A percentile compares a stretch with the other conserved stretches of the same genome.
These are phyloP conservation scores for Chrysotoxum bicinctum DNA, from an alignment of 2,888 invertebrate species.

Conservation along the genomic window DNA sequence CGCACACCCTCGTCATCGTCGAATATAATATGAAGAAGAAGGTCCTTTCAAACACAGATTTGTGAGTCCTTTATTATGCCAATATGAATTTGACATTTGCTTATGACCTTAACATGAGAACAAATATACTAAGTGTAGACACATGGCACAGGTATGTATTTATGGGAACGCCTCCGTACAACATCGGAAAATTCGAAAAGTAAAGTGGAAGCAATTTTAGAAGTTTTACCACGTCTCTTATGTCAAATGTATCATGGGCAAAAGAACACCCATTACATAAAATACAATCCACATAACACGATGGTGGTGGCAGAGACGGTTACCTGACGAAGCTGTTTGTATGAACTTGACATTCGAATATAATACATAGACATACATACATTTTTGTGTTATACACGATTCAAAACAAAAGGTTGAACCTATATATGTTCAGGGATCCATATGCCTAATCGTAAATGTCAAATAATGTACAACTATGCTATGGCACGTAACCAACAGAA, in stretches of 20 bases:
- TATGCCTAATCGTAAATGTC: conserved; percentile 1
- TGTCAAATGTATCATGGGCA: conserved; percentile 26
- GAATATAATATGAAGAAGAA: conserved; percentile 1
- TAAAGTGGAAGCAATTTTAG: conserved; percentile 7
- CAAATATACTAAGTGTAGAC: not conserved
- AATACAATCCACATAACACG: not conserved
- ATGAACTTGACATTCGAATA: conserved; percentile 26
- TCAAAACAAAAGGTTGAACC: conserved; percentile 18
- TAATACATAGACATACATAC: not conserved
- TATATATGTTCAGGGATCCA: not conserved
- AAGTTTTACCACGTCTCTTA: not conserved
- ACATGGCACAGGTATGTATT: not conserved
- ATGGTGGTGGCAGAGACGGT: no score
- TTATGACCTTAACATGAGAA: conserved; percentile 4
- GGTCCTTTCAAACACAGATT: conserved; percentile 3
- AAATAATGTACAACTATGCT: not conserved
- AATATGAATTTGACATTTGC: conserved; percentile 26
- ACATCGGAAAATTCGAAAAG: not conserved
- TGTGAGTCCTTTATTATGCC: conserved; percentile 16
- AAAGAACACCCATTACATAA: not conserved
- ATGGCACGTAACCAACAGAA: not conserved
- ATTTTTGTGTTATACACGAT: not conserved
- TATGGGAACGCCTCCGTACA: not conserved
- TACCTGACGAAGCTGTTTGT: not conserved
- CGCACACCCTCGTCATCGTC: conserved; percentile 4